Conservation (phyloP, 2,113 vertebrate species). For the Entomyzon cyanotis region DNA sequence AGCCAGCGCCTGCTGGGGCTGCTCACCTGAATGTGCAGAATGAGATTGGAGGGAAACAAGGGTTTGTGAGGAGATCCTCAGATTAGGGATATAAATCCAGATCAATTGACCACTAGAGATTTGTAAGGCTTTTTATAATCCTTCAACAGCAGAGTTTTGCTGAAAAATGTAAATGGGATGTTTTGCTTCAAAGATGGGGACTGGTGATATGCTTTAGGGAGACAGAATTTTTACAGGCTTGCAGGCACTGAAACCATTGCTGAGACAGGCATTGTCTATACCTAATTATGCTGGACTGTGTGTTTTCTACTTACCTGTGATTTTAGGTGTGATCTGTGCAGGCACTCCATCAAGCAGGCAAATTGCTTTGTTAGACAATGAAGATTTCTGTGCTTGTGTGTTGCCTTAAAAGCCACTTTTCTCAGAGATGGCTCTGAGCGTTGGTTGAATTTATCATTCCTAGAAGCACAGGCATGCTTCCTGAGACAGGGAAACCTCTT, state of each 20-base stretch:
- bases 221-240: constrained; percentile 14
- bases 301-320: constrained; percentile 1
- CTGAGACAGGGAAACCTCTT: neutral
- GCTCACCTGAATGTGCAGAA: neutral
- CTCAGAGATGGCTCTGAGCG: constrained; percentile 1
- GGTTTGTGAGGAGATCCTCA: constrained; percentile 19
- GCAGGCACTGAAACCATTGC: constrained; percentile 64
- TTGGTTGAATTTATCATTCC: neutral
- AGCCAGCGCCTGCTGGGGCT: neutral
- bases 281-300: neutral
- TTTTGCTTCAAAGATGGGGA: constrained; percentile 23
- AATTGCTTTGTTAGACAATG: neutral
- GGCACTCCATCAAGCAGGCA: neutral
- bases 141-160: constrained; percentile 65
- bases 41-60: neutral
- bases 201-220: constrained; percentile 31
- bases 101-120: constrained; percentile 57
- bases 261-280: constrained; percentile 57
- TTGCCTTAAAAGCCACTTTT: constrained; percentile 47
- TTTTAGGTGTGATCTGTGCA: constrained; percentile 9
- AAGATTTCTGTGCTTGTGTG: neutral
- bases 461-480: neutral
- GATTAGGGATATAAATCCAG: constrained; percentile 26
- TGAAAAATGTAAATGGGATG: constrained; percentile 53
- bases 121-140: constrained; percentile 58